Evolutionary conservation across 2,113 vertebrate genomes (phyloP).

Genomic region (Sceloporus undulatus): DNA sequence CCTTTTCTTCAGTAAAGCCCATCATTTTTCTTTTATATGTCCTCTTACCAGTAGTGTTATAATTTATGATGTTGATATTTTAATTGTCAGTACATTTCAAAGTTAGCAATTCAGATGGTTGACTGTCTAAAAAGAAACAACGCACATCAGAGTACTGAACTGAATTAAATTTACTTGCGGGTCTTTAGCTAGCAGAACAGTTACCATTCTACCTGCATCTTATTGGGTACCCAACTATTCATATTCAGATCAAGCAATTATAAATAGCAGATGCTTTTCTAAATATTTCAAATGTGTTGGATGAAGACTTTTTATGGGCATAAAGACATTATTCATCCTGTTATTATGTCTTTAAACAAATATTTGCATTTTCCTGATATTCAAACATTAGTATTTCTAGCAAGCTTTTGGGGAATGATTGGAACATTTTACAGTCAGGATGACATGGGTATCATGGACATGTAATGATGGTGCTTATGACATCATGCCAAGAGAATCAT

Average conservation of each 20-base stretch:
- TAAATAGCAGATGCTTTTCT: neutral
- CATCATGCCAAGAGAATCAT: too few relatives aligned
- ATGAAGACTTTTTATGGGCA: neutral
- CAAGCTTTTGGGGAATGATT: neutral
- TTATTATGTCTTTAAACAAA: neutral
- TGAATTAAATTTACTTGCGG: conserved; percentile 17
- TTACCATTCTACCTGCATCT: conserved; percentile 3
- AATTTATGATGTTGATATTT: conserved; percentile 16
- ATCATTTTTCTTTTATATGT: neutral
- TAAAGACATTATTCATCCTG: neutral
- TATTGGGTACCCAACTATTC: neutral
- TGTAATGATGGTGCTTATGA: neutral
- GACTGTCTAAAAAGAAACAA: conserved; percentile 17
- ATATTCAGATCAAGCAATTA: neutral
- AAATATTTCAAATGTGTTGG: neutral
- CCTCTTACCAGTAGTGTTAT: conserved; percentile 6
- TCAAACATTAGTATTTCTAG: neutral
- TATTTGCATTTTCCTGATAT: neutral
- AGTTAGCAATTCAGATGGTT: neutral
- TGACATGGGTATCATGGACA: neutral
- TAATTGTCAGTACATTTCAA: conserved; percentile 25
- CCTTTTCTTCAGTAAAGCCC: neutral
- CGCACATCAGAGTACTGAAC: neutral
- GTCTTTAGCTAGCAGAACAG: neutral
- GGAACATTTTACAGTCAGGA: neutral